phyloP scores from a whole-genome alignment of 2,113 vertebrate genomes.

The Melanerpes formicivorus region DNA sequence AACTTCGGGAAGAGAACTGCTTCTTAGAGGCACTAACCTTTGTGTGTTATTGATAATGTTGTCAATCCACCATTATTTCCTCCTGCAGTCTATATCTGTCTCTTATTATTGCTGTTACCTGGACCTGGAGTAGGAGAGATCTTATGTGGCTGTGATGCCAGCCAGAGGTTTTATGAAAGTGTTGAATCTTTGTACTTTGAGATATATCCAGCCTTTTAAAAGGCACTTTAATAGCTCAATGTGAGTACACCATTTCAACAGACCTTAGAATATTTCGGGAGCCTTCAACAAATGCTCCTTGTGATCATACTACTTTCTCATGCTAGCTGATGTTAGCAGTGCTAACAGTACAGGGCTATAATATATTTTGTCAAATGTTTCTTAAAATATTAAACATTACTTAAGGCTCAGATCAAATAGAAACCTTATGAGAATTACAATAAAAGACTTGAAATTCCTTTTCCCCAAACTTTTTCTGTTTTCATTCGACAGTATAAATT shows the following conservation, averaged over 20 bases:
- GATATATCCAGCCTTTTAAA: background rate
- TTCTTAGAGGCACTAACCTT: background rate
- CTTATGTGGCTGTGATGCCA: background rate
- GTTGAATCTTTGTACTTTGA: background rate
- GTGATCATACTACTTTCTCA: background rate
- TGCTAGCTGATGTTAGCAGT: background rate
- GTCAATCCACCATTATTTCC: background rate
- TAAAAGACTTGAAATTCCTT: background rate
- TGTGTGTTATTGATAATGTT: background rate
- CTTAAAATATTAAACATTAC: constrained; percentile 43
- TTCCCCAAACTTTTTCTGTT: background rate
- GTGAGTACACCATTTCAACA: background rate
- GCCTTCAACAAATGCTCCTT: background rate
- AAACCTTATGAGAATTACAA: background rate
- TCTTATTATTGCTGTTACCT: background rate
- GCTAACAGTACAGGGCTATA: background rate
- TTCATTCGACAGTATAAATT: background rate
- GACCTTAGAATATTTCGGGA: background rate
- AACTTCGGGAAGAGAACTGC: background rate
- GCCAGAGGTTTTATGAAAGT: background rate
- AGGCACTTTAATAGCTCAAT: background rate
- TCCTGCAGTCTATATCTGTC: background rate
- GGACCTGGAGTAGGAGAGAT: background rate
- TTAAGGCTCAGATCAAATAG: background rate
- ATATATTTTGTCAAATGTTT: background rate